Conservation (phyloP, 2,888 invertebrate genomes). For the Sesia apiformis region DNA sequence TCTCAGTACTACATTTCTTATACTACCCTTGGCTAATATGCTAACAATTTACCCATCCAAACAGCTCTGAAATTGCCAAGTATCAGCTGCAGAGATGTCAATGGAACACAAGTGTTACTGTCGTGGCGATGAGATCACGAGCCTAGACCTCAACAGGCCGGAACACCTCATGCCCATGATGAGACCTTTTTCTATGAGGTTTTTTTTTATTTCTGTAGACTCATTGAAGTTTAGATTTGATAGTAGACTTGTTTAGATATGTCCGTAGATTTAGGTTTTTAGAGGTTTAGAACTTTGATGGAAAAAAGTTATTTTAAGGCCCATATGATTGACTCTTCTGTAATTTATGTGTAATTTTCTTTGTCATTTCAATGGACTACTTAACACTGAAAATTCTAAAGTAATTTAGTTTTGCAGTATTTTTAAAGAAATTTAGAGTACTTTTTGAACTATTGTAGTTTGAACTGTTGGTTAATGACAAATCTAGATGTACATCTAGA, state of each 20-base stretch:
- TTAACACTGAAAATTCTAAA: too few species aligned
- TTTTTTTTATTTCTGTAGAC: conserved; percentile 2
- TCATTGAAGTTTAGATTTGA: neutral
- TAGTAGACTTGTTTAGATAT: neutral
- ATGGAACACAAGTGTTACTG: conserved; percentile 61
- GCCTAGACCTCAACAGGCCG: conserved; percentile 46
- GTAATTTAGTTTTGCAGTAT: too few species aligned
- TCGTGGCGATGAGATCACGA: conserved; percentile 49
- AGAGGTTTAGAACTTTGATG: neutral
- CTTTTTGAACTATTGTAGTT: too few species aligned
- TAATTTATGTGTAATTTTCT: too few species aligned
- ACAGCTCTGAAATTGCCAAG: neutral
- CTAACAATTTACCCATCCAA: neutral
- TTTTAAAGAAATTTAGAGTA: too few species aligned
- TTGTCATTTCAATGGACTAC: too few species aligned
- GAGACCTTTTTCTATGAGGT: conserved; percentile 70
- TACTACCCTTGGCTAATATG: too few species aligned
- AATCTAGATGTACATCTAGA: too few species aligned
- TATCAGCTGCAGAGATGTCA: conserved; percentile 33
- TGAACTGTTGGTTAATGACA: too few species aligned
- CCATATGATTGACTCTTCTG: too few species aligned
- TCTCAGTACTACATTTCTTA: too few species aligned
- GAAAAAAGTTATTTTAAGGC: neutral
- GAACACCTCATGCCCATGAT: conserved; percentile 66
- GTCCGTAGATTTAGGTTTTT: too few species aligned